Conservation (phyloP, 2,888 invertebrate genomes). For the Furcula furcula region DNA sequence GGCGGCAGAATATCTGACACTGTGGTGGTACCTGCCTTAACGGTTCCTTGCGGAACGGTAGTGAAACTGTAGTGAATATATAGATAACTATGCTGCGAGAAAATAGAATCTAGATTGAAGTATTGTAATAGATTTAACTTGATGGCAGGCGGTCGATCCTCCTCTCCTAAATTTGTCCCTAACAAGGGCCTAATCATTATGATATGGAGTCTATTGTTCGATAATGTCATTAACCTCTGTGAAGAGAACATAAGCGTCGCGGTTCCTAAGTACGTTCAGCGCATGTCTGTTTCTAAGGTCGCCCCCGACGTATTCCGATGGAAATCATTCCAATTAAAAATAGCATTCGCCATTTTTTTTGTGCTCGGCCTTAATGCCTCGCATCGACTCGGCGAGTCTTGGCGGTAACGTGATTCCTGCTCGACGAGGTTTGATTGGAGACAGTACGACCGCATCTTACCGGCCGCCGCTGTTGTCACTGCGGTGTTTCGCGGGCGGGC, state of each 20-base stretch:
- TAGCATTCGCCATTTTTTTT: conserved; percentile 43
- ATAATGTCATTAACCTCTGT: conserved; percentile 66
- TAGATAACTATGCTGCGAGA: neutral
- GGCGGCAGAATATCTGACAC: no score
- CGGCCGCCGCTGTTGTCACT: conserved; percentile 78
- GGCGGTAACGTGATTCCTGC: neutral
- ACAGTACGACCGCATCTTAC: conserved; percentile 79
- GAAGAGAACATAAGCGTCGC: conserved; percentile 62
- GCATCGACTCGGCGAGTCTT: neutral
- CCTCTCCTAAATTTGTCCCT: neutral
- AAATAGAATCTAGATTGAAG: neutral
- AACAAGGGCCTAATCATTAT: conserved; percentile 12
- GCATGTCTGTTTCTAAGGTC: conserved; percentile 76
- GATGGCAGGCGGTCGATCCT: neutral
- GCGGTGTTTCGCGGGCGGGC: conserved; percentile 82
- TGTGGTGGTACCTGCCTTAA: no score
- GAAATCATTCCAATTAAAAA: conserved; percentile 71
- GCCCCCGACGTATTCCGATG: conserved; percentile 60
- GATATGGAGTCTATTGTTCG: conserved; percentile 49
- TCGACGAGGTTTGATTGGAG: conserved; percentile 42
- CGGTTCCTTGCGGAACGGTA: no score
- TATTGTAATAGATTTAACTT: neutral
- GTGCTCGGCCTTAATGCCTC: neutral
- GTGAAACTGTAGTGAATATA: no score
- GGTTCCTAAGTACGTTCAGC: conserved; percentile 63